Base-by-base conservation (phyloP, 1,140 invertebrate species). In the Drosophila lini region DNA sequence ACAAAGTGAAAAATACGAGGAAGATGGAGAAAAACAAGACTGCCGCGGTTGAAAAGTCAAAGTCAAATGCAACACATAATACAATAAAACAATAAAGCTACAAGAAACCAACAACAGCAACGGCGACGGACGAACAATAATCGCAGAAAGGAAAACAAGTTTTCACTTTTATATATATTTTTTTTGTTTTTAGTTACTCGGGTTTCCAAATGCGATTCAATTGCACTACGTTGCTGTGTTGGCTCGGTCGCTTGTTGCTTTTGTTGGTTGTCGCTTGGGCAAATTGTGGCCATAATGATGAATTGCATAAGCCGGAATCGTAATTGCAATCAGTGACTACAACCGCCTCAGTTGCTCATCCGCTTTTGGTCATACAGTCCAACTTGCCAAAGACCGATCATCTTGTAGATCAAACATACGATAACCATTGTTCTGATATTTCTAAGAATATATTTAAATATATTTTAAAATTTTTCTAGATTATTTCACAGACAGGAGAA, bases 41-140 rank as follows among this genome's bases (percentile, higher is more conserved):
- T 64, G 61, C 32, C 73, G 41, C 84, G 80, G 84, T 88, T 88
- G 85, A 88, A 88, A 90, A 88, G 84, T 88, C 84, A 88, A 88
- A 88, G 84, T 88, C 84, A 88, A 89, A 82, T 88, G 59, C 80
- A 84, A 89, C 73, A 83, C 71, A 83, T 73, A 62, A 79, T 44
- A 53, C 77, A 79, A 78, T 58, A 52, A 78, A 71, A 55, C 56
- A 56, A 58, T 67, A 16, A 41, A 44, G 62, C 31, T 63, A 71
- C 62, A 77, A 73, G 36, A 71, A 75, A 62, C 75, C 31, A 32
- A 59, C 69, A 28, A 55, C 53, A 61, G 59, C 70, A 76, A 56
- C 68, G 32, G 63, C 44, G 65, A 36, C 59, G 52, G 63, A 81
- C 65, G 22, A 67, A 85, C 60, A 80, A 58, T 57, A 75, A 76